Evolutionary conservation across 2,888 invertebrate genomes (phyloP), one percentile per base, ranked within the genome.

Genomic region (Leptarthrus brevirostris): DNA sequence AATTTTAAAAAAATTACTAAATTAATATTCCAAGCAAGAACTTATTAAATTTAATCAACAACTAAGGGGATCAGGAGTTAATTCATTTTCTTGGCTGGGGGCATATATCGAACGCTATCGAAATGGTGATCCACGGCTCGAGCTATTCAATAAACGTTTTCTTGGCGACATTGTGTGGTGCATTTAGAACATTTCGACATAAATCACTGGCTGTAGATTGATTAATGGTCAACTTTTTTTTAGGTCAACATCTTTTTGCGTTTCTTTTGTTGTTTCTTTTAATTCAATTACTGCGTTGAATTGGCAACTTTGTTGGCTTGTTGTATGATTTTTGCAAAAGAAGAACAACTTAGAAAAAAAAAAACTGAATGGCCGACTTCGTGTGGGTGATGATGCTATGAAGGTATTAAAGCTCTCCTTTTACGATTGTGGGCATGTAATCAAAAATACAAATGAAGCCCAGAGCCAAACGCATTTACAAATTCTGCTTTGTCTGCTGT

Each of bases 131-230:
- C 18, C 58, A 40, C 40, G 8, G 16, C 12, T n/a, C 58, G 36
- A 20, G 24, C 18, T 36, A 58, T 58, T 58, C 36, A 36, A 58
- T 12, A 20, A 58, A 58, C 56, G 16, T 26, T 56, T 3, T 14
- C 56, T 56, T 56, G 56, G 24, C 56, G 10, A 16, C 18, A 1
- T n/a, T 56, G 20, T 16, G n/a, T 1, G 30, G 30, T 58, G 36
- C 34, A 58, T 58, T 58, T 18, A 20, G 18, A 36, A 58, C 34
- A 58, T 36, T 58, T 18, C 12, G 18, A 18, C 36, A 58, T 58
- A 58, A 58, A 58, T 58, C 58, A 36, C 58, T 58, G 36, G 58
- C 20, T 18, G 58, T 20, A 26, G 58, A 58, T 58, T 58, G 58
- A 58, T 58, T 58, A 58, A 58, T 58, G 58, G 20, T 36, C 36